Conservation (phyloP, 2,888 invertebrate species). For the Epicampocera succincta region DNA sequence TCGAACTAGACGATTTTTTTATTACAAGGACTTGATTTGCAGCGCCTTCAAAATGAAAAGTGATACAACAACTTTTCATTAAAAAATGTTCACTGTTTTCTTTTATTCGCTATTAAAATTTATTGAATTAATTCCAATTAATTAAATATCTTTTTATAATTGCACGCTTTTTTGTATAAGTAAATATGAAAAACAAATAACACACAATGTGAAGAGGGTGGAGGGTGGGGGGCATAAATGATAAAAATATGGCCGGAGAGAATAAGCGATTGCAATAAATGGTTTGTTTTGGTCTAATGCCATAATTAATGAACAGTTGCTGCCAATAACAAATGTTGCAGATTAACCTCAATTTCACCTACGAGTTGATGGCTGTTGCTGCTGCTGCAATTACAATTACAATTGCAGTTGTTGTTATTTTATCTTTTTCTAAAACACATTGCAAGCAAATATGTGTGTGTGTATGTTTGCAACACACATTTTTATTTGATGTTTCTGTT, state of each 20-base stretch:
- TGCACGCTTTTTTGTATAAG: no score
- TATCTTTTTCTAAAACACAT: constrained; percentile 43
- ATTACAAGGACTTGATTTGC: no score
- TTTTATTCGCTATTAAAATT: no score
- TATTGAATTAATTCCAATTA: no score
- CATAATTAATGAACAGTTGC: constrained; percentile 61
- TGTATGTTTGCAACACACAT: no score
- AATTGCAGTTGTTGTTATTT: constrained; percentile 36
- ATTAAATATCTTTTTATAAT: background rate
- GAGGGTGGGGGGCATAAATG: no score
- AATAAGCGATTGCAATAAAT: constrained; percentile 29
- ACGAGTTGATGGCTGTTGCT: constrained; percentile 44
- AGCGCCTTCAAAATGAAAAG: no score
- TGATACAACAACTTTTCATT: no score
- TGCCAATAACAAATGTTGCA: constrained; percentile 64
- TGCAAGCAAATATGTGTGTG: constrained; percentile 13
- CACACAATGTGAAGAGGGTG: constrained; percentile 6
- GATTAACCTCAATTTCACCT: constrained; percentile 70
- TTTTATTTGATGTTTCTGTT: background rate
- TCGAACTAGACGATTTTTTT: no score
- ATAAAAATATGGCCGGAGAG: constrained; percentile 29
- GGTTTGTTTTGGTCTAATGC: constrained; percentile 59
- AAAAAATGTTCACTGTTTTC: no score
- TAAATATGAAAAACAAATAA: no score
- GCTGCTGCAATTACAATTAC: constrained; percentile 4